phyloP scores from a whole-genome alignment of 2,888 invertebrate species.

The Tribolium freemani region DNA sequence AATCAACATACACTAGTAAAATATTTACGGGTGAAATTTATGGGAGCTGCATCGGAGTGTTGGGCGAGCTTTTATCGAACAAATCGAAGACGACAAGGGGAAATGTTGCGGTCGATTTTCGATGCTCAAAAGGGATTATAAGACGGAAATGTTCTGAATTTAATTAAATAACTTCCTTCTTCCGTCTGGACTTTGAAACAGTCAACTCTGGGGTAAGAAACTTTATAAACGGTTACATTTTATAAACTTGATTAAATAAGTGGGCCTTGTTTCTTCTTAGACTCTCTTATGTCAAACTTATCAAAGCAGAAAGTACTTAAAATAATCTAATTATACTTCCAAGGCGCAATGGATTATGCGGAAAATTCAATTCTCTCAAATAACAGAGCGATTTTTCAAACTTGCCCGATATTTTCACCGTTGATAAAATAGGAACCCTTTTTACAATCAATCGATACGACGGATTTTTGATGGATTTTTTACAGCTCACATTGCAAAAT shows the following conservation, averaged over 20 bases:
- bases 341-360: constrained; percentile 46
- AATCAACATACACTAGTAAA: constrained; percentile 36
- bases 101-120: constrained; percentile 45
- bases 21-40: constrained; percentile 27
- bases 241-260: constrained; percentile 53
- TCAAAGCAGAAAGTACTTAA: constrained; percentile 54
- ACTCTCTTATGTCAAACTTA: constrained; percentile 51
- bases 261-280: constrained; percentile 49
- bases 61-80: constrained; percentile 25
- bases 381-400: constrained; percentile 22
- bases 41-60: constrained; percentile 11
- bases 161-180: constrained; percentile 55
- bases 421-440: not conserved
- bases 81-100: constrained; percentile 40
- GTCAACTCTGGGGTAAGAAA: constrained; percentile 37
- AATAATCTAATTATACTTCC: constrained; percentile 50
- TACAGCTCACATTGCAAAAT: too few species aligned
- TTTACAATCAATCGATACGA: not conserved
- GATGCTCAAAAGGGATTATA: constrained; percentile 44
- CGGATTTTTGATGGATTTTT: too few species aligned
- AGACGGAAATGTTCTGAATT: constrained; percentile 47
- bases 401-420: not conserved
- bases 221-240: constrained; percentile 52
- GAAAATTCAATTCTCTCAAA: constrained; percentile 44
- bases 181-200: constrained; percentile 44